Base-by-base conservation (phyloP, 2,888 invertebrate genomes). In the Acleris literana region DNA sequence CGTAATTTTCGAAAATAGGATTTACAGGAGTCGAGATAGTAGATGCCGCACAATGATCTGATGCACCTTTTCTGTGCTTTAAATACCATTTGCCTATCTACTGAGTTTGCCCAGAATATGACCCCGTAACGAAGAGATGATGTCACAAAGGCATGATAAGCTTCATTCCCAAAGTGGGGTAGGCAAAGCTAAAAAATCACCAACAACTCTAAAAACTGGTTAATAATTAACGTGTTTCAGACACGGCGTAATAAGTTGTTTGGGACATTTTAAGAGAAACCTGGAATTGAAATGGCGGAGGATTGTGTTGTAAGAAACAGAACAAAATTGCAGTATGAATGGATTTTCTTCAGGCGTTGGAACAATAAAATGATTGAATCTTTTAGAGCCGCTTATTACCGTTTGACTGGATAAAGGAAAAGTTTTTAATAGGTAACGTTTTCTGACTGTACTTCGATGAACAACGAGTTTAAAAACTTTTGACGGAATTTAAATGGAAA, bases 211-310 rank as follows among this genome's bases (percentile, higher is more conserved):
- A 25, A 25, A 25, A 25, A 25, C 5, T 22, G 3, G 0, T 22
- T 3, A 22, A 22, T 22, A 22, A 3, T 22, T 22, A 22, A 22
- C 4, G 22, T 48, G n/a, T n/a, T n/a, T 29, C 6, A 54, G 58
- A 55, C 48, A 54, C 17, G 59, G 49, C 48, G 54, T 39, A 43
- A 58, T 44, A 63, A 22, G 52, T 55, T 51, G 43, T 55, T 59
- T 54, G 48, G n/a, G 51, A n/a, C 17, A 17, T 22, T 33, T 33
- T 29, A 43, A 5, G 33, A 53, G 58, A 64, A 58, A 46, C 58
- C 16, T 64, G 57, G 20, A 16, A 25, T n/a, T 39, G 20, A 51
- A 64, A 64, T 57, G 44, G 57, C 46, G 7, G 52, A 39, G 3
- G 22, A 17, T 13, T 39, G 18, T 16, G 44, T 16, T 46, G 7